Percentiles rank a stretch among this genome's conserved stretches.
These are phyloP conservation scores for Vannuccia rotundouncinata DNA, from an alignment of 2,888 invertebrate species.

Conservation along the genomic window DNA sequence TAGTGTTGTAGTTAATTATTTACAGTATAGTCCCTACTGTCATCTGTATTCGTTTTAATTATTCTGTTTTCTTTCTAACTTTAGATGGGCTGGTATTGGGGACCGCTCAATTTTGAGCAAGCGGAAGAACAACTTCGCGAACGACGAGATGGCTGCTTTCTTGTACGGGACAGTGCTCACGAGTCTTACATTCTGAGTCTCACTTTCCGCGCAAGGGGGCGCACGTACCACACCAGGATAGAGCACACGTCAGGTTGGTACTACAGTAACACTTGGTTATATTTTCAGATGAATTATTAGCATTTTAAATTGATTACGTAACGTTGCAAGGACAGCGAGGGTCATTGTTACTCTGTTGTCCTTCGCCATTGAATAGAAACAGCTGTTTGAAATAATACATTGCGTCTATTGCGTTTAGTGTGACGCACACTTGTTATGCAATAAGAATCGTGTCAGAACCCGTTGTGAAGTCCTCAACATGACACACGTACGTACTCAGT, in stretches of 20 bases:
- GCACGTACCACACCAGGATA: slow-evolving; percentile 35
- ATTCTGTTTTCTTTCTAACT: not conserved
- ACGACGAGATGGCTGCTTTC: slow-evolving; percentile 33
- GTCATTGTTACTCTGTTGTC: too few species aligned
- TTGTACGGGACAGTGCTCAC: slow-evolving; percentile 35
- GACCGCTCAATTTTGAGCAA: slow-evolving; percentile 9
- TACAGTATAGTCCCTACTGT: not conserved
- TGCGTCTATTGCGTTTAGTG: too few species aligned
- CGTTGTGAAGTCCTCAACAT: too few species aligned
- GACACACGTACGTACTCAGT: too few species aligned
- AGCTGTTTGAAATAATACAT: too few species aligned
- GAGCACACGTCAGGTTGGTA: slow-evolving; percentile 30
- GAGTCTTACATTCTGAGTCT: slow-evolving; percentile 29
- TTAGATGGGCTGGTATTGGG: slow-evolving; percentile 35
- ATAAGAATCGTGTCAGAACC: too few species aligned
- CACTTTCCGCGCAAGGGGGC: not conserved
- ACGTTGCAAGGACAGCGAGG: too few species aligned
- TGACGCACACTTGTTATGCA: too few species aligned
- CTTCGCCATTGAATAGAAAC: too few species aligned
- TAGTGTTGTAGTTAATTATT: too few species aligned
- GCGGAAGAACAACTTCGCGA: slow-evolving; percentile 30
- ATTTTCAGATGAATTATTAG: too few species aligned
- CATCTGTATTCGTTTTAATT: not conserved
- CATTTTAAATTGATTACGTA: not conserved
- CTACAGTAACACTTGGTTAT: too few species aligned